Conservation (phyloP, 23 tunicate genomes). For the Oikopleura albicans region DNA sequence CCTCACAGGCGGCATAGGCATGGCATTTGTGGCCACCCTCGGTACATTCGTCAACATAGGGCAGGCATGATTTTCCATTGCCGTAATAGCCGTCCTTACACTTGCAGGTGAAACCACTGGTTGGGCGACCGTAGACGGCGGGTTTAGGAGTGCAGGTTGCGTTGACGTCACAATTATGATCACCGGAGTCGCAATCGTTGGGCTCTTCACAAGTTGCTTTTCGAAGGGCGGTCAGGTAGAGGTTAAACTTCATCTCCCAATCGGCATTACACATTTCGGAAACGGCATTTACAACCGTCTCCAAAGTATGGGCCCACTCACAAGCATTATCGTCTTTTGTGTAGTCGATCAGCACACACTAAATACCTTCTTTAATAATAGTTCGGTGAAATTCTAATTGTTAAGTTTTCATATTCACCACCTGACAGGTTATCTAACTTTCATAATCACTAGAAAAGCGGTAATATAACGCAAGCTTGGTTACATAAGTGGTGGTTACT, state of each 20-base stretch:
- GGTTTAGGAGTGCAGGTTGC: neutral
- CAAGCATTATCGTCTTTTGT: neutral
- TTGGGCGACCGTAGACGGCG: neutral
- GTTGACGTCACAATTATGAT: neutral
- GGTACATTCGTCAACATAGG: neutral
- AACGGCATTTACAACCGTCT: neutral
- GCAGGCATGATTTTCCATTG: neutral
- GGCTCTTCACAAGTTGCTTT: constrained; percentile 10
- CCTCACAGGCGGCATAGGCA: neutral
- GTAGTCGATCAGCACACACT: neutral
- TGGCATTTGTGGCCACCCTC: neutral
- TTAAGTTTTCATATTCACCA: no score
- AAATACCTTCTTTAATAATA: no score
- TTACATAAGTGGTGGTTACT: no score
- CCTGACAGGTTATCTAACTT: no score
- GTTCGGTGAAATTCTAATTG: no score
- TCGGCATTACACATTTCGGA: neutral
- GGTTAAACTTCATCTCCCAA: neutral
- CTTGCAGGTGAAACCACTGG: neutral
- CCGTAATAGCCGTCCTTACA: constrained; percentile 1
- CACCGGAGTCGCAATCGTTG: neutral
- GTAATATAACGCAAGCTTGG: no score
- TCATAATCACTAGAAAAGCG: no score
- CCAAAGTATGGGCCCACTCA: constrained; percentile 4
- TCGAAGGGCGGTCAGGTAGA: neutral